Conservation (phyloP, 1,140 invertebrate genomes). For the Trichoplusia ni region DNA sequence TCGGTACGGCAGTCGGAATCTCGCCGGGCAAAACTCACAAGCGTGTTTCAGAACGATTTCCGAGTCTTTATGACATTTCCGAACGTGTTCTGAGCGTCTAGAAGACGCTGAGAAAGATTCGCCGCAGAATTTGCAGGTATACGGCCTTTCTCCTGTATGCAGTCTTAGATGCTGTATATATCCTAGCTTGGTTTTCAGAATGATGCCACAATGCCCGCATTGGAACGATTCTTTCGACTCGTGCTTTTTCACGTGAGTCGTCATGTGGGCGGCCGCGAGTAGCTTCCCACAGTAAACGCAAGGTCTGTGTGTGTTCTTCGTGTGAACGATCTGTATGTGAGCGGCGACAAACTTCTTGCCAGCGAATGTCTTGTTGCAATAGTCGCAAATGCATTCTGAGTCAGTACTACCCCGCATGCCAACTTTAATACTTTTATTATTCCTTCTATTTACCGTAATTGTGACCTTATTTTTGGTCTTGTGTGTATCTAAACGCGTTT, state of each 20-base stretch:
- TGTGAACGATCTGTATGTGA: constrained; percentile 70
- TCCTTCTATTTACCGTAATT: constrained; percentile 49
- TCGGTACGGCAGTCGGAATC: constrained; percentile 54
- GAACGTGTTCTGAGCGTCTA: constrained; percentile 63
- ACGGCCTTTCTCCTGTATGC: constrained; percentile 66
- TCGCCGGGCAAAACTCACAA: constrained; percentile 59
- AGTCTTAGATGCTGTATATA: constrained; percentile 62
- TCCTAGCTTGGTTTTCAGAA: constrained; percentile 58
- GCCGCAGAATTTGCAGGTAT: constrained; percentile 58
- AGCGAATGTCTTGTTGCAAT: constrained; percentile 62
- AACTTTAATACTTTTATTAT: constrained; percentile 50
- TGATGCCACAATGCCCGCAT: constrained; percentile 59
- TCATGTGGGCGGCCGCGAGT: constrained; percentile 64
- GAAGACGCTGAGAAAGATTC: constrained; percentile 66
- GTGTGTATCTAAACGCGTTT: constrained; percentile 38
- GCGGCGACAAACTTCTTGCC: constrained; percentile 59
- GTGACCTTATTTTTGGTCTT: constrained; percentile 47
- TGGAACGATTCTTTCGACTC: constrained; percentile 40
- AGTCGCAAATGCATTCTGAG: constrained; percentile 62
- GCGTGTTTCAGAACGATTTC: constrained; percentile 52
- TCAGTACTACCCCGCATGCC: constrained; percentile 55
- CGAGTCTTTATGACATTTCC: constrained; percentile 47
- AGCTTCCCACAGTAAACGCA: constrained; percentile 66
- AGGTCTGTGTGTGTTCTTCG: constrained; percentile 63
- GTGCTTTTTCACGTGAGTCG: constrained; percentile 62